phyloP scores from a whole-genome alignment of 2,888 invertebrate species.

The Nemapogon koenigi region DNA sequence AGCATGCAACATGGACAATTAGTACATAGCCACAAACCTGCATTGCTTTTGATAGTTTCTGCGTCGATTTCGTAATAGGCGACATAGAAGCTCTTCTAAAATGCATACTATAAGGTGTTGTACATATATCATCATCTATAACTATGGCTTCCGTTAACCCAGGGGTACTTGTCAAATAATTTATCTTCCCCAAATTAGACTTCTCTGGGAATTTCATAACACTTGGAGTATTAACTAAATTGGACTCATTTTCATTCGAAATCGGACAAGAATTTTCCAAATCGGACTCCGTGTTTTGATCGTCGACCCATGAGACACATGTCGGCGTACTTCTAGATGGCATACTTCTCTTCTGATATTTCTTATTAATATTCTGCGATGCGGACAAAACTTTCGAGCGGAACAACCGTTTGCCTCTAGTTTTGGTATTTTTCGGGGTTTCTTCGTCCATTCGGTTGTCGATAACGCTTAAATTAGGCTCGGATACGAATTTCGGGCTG shows the following conservation, averaged over 20 bases:
- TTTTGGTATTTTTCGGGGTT: constrained; percentile 51
- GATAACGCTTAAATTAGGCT: constrained; percentile 48
- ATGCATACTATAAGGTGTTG: constrained; percentile 46
- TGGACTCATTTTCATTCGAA: constrained; percentile 14
- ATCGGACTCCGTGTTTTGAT: constrained; percentile 39
- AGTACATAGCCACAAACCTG: constrained; percentile 68
- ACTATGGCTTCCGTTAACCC: constrained; percentile 32
- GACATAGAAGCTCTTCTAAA: constrained; percentile 82
- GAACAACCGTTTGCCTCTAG: constrained; percentile 39
- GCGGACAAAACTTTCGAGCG: constrained; percentile 41
- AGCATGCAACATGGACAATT: constrained; percentile 11
- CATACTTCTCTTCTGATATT: constrained; percentile 42
- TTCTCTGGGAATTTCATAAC: constrained; percentile 46
- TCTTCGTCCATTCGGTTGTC: constrained; percentile 31
- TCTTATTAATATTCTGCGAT: constrained; percentile 39
- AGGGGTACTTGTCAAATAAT: constrained; percentile 54
- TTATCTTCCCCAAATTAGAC: constrained; percentile 24
- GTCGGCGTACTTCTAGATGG: constrained; percentile 39
- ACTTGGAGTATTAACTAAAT: too few relatives aligned
- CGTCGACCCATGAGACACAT: constrained; percentile 52
- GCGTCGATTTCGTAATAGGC: constrained; percentile 86
- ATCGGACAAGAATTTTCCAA: constrained; percentile 26
- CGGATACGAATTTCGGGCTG: constrained; percentile 57
- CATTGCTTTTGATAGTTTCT: constrained; percentile 87
- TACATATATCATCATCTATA: constrained; percentile 33